These are phyloP conservation scores for Xiphorhynchus elegans DNA, from an alignment of 2,113 vertebrate species.

Conservation along the genomic window DNA sequence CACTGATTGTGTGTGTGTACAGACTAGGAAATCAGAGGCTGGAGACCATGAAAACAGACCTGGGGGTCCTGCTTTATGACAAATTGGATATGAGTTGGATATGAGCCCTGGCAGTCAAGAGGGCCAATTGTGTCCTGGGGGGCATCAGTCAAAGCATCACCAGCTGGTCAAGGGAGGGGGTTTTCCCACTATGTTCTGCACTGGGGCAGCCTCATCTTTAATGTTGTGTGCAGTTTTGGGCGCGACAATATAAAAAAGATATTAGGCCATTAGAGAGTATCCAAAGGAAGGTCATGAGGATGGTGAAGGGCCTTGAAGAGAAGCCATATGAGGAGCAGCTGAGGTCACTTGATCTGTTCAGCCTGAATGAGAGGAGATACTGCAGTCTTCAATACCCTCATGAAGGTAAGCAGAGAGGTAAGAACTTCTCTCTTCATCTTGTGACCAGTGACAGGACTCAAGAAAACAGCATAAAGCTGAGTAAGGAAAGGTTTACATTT, in stretches of 20 bases:
- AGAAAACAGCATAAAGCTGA: not conserved
- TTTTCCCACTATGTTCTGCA: not conserved
- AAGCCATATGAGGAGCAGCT: not conserved
- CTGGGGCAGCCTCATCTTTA: accelerated
- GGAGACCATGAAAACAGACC: accelerated
- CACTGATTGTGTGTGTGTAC: not conserved
- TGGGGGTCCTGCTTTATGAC: accelerated
- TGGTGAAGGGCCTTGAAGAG: not conserved
- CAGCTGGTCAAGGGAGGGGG: not conserved
- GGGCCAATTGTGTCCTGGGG: accelerated
- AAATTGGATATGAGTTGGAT: not conserved
- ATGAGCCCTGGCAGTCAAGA: too few relatives aligned
- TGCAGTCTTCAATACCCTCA: not conserved
- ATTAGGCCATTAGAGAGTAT: not conserved
- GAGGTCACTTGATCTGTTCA: not conserved
- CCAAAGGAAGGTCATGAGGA: not conserved
- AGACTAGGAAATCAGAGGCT: accelerated
- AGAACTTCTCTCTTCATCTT: too few relatives aligned
- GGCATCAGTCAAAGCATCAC: accelerated
- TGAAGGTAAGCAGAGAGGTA: not conserved
- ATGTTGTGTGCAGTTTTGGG: not conserved
- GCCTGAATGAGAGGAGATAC: not conserved
- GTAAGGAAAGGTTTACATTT: not conserved
- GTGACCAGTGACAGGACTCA: too few relatives aligned
- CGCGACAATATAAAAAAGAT: not conserved